Conservation (phyloP, 2,888 invertebrate genomes). For the Phortica magna region DNA sequence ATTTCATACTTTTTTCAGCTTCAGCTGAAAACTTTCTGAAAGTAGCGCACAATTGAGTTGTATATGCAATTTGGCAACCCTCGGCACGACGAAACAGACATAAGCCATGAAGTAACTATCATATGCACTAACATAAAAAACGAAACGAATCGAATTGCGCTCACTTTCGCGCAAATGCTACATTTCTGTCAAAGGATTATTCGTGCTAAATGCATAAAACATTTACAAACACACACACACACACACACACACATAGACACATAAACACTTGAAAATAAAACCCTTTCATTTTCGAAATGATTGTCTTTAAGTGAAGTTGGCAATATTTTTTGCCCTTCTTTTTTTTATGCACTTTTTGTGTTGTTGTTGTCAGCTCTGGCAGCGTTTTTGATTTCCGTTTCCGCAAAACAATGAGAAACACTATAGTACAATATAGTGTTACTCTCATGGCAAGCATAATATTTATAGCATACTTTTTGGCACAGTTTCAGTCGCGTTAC, state of each 20-base stretch:
- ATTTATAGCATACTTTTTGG: constrained; percentile 8
- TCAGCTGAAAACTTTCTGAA: no score
- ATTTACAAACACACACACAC: background rate
- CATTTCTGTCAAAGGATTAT: background rate
- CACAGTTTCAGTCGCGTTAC: background rate
- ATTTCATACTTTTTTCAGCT: no score
- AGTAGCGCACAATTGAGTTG: no score
- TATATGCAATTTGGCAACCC: no score
- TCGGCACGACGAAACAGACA: no score
- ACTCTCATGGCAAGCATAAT: background rate
- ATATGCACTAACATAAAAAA: no score
- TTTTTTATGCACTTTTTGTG: background rate
- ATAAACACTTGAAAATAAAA: background rate
- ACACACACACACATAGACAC: background rate
- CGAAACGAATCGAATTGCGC: background rate
- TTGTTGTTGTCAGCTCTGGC: background rate
- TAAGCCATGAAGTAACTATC: no score
- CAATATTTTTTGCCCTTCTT: background rate
- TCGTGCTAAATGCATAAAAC: constrained; percentile 2
- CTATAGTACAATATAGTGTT: background rate
- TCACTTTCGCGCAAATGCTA: background rate
- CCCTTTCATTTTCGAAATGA: constrained; percentile 14
- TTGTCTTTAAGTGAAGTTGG: background rate
- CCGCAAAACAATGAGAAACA: background rate
- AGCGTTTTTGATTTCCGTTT: constrained; percentile 14